These are phyloP conservation scores for Apis laboriosa DNA, from an alignment of 1,140 invertebrate genomes.

Conservation along the genomic window DNA sequence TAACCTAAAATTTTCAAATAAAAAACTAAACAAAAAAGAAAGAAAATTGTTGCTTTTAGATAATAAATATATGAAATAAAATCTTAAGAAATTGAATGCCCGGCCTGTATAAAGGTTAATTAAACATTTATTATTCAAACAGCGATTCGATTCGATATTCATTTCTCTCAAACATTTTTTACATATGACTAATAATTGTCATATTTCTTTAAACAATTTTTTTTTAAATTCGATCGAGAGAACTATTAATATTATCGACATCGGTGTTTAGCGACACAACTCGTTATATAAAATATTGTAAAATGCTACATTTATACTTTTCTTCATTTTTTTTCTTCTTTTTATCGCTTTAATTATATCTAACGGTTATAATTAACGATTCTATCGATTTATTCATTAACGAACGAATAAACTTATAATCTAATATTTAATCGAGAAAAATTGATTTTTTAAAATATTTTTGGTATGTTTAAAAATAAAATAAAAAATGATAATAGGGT, in stretches of 20 bases:
- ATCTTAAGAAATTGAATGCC: neutral
- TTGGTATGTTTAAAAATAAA: neutral
- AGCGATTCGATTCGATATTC: neutral
- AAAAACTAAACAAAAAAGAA: too few species aligned
- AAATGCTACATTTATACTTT: neutral
- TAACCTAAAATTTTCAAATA: too few species aligned
- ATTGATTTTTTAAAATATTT: neutral
- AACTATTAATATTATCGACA: neutral
- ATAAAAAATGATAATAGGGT: neutral
- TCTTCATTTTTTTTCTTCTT: too few species aligned
- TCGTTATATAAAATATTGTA: slow-evolving; percentile 14
- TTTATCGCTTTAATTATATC: neutral
- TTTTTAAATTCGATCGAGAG: neutral
- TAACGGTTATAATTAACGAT: neutral
- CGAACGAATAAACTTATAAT: neutral
- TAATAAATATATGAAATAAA: neutral
- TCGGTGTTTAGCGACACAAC: neutral
- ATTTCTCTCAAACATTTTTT: neutral
- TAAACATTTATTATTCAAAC: slow-evolving; percentile 6
- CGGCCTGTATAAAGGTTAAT: neutral
- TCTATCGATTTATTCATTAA: neutral
- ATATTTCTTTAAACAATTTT: neutral
- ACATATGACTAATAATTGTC: neutral
- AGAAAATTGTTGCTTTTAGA: neutral
- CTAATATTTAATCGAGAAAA: neutral